phyloP scores from a whole-genome alignment of 2,797 vertebrate species.

The Alca torda region DNA sequence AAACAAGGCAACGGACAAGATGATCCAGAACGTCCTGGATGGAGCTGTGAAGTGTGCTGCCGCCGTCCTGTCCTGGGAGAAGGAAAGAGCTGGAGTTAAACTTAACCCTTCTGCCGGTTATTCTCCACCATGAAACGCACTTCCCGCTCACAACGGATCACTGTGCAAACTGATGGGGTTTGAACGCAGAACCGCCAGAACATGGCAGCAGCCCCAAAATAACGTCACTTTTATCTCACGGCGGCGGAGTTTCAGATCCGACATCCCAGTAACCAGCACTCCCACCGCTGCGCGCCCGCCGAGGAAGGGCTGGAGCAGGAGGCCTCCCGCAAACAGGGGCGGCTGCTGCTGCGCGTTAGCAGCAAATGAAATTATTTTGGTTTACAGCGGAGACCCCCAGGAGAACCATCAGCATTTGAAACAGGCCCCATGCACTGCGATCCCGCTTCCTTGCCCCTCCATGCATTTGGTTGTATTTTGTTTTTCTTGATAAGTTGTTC shows the following conservation, averaged over 20 bases:
- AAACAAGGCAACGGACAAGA: conserved; percentile 74
- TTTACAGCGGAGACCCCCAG: neutral
- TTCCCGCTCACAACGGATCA: neutral
- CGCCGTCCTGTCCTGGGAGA: conserved; percentile 43
- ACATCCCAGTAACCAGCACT: neutral
- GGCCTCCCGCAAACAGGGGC: neutral
- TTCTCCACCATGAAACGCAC: neutral
- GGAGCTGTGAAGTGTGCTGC: conserved; percentile 61
- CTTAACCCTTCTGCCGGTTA: neutral
- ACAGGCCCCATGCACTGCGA: accelerated
- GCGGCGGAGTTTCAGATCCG: neutral
- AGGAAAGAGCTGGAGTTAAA: neutral
- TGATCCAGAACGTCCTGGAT: conserved; percentile 81
- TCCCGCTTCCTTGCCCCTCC: neutral
- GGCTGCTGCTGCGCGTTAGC: neutral
- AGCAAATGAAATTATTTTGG: neutral
- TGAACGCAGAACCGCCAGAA: neutral
- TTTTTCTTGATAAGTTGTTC: neutral
- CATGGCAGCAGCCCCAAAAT: neutral
- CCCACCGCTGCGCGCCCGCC: neutral
- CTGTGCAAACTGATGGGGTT: too few species aligned
- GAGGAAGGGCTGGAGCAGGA: neutral
- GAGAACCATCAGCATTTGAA: neutral
- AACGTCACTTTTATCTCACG: neutral
- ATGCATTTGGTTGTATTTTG: neutral